phyloP scores from a whole-genome alignment of 2,888 invertebrate species.

The Cephus rjabovi region DNA sequence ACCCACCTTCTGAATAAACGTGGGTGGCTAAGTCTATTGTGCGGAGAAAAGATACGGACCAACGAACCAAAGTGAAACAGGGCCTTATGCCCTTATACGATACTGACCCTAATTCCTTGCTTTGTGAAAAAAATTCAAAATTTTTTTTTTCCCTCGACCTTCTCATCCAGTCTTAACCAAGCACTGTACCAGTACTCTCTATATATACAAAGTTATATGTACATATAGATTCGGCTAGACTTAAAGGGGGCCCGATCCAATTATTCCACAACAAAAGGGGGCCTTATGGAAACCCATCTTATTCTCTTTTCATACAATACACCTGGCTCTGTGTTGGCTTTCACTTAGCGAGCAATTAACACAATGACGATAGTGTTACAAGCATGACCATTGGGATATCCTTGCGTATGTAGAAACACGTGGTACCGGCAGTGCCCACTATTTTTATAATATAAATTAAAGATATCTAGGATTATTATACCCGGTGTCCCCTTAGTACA shows the following conservation, averaged over 20 bases:
- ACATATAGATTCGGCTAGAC: not conserved
- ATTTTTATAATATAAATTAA: not conserved
- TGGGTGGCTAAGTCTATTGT: not conserved
- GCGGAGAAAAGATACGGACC: not conserved
- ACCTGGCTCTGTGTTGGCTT: conserved; percentile 2
- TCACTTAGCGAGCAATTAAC: conserved; percentile 9
- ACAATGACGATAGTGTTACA: conserved; percentile 2
- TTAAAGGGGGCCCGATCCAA: not conserved
- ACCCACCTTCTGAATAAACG: not conserved
- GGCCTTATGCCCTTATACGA: not conserved
- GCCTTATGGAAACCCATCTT: not conserved
- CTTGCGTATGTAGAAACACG: not conserved
- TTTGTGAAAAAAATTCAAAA: not conserved
- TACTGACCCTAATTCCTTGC: not conserved
- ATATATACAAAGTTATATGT: not conserved
- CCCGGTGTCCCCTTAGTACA: too few species aligned
- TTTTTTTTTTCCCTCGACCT: not conserved
- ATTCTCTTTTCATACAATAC: not conserved
- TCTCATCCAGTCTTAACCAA: not conserved
- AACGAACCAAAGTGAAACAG: not conserved
- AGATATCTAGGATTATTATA: not conserved
- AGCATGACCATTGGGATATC: not conserved
- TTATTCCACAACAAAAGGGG: not conserved
- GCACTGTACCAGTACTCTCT: not conserved
- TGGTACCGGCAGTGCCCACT: not conserved